Evolutionary conservation across 2,113 vertebrate genomes (phyloP).

Genomic region (Salvelinus alpinus): DNA sequence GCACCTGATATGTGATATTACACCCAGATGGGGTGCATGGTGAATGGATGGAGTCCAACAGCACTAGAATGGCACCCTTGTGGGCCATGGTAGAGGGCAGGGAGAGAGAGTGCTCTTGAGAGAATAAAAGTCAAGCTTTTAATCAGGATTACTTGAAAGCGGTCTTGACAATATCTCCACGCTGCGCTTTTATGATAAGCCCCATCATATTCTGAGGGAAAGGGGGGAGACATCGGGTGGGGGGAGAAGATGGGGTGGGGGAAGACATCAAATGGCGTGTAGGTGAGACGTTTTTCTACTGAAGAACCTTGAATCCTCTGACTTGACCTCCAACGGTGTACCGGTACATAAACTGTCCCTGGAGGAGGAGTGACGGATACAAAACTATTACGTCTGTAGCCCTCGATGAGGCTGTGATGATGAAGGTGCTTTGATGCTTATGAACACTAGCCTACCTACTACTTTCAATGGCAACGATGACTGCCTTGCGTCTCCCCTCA

Average conservation of each 20-base stretch:
- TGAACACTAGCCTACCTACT: too few relatives aligned
- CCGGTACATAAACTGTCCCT: constrained; percentile 42
- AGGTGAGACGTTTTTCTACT: constrained; percentile 54
- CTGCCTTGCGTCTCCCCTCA: background rate
- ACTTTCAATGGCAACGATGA: background rate
- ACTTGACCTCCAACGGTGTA: constrained; percentile 65
- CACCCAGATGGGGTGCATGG: constrained; percentile 57
- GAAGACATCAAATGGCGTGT: constrained; percentile 57
- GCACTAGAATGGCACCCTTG: constrained; percentile 44
- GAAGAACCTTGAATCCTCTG: constrained; percentile 57
- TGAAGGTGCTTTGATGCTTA: constrained; percentile 17
- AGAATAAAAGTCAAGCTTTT: constrained; percentile 69
- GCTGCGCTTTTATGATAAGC: constrained; percentile 74
- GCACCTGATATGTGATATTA: too few relatives aligned
- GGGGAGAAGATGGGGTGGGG: background rate
- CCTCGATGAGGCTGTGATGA: constrained; percentile 40
- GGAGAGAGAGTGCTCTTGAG: constrained; percentile 59
- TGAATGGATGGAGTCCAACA: constrained; percentile 40
- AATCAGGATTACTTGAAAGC: constrained; percentile 75
- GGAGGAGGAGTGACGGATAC: constrained; percentile 15
- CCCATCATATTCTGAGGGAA: constrained; percentile 36
- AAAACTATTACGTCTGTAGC: background rate
- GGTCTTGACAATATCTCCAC: constrained; percentile 75
- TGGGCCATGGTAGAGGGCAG: constrained; percentile 54
- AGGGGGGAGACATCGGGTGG: constrained; percentile 2